Evolutionary conservation across 2,797 vertebrate species (phyloP), one percentile per base, ranked within the genome.

Genomic region (Rachycentron canadum): DNA sequence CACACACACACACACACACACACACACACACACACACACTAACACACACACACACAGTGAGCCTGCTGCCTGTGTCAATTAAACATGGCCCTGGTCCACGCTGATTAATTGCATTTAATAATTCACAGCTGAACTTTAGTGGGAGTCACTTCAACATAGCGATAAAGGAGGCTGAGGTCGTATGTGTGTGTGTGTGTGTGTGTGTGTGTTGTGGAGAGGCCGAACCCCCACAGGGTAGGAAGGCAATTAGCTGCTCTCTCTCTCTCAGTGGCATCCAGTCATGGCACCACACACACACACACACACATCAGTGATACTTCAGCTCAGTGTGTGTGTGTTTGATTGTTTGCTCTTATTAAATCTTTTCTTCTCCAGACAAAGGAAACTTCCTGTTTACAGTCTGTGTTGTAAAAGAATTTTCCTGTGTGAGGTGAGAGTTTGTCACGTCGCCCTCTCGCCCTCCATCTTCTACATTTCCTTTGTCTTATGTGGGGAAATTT

Each of bases 61-160:
- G 64, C 76, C 86, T 65, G 86, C 82, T 82, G 83, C 67, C 73
- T 53, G 79, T 90, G 88, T 89, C 89, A 91, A 87, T 93, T 93
- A 92, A 91, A 87, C 82, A 89, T 73, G 80, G 82, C 74, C 79
- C 41, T 36, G 56, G 86, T 88, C 89, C 81, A 85, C 69, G 60
- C 90, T 92, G 91, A 95, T 95, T 94, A 95, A 93, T 86, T 88
- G 88, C 87, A 84, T 93, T 96, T 92, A 96, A 96, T 95, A 95
- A 95, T 96, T 95, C 90, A 96, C 86, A 79, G 69, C 77, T 96
- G 95, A 96, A 95, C 95, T 95, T 96, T 95, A 91, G 87, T 89
- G 78, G 69, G 79, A 91, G 86, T 86, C 86, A 89, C 90, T 91
- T 86, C 68, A 89, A 75, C 79, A 68, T 72, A 84, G 71, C 49